Evolutionary conservation across 2,888 invertebrate species (phyloP).

Genomic region (Adelphocoris suturalis): DNA sequence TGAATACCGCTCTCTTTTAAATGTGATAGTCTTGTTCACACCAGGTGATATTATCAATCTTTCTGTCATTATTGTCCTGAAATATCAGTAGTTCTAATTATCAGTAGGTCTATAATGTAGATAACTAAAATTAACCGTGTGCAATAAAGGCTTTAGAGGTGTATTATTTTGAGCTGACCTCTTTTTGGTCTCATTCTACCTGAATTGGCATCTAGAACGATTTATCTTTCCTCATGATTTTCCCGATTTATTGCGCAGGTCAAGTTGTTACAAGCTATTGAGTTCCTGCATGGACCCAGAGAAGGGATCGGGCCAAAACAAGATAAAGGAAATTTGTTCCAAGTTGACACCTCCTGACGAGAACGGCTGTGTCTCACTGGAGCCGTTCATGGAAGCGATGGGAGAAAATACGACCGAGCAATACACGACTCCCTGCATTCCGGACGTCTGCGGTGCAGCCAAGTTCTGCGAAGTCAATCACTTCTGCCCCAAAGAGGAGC

Average conservation of each 20-base stretch:
- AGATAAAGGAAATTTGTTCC: constrained; percentile 56
- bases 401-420: constrained; percentile 44
- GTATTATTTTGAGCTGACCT: too few species aligned
- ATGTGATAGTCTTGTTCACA: too few species aligned
- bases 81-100: too few species aligned
- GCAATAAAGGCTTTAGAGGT: too few species aligned
- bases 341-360: constrained; percentile 56
- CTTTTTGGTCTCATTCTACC: too few species aligned
- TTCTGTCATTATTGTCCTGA: too few species aligned
- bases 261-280: constrained; percentile 53
- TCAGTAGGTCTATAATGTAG: too few species aligned
- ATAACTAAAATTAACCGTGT: too few species aligned
- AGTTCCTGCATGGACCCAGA: constrained; percentile 54
- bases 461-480: constrained; percentile 63
- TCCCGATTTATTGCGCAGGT: neutral
- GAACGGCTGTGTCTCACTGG: constrained; percentile 55
- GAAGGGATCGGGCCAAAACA: constrained; percentile 13
- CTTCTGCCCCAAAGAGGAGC: constrained; percentile 44
- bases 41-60: too few species aligned
- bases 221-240: neutral
- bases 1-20: too few species aligned
- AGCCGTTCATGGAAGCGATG: constrained; percentile 60
- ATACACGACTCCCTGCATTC: constrained; percentile 58
- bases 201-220: too few species aligned
- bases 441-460: constrained; percentile 46